Evolutionary conservation across 2,888 invertebrate species (phyloP), one percentile per base, ranked within the genome.

Genomic region (Amphimallon solstitiale): DNA sequence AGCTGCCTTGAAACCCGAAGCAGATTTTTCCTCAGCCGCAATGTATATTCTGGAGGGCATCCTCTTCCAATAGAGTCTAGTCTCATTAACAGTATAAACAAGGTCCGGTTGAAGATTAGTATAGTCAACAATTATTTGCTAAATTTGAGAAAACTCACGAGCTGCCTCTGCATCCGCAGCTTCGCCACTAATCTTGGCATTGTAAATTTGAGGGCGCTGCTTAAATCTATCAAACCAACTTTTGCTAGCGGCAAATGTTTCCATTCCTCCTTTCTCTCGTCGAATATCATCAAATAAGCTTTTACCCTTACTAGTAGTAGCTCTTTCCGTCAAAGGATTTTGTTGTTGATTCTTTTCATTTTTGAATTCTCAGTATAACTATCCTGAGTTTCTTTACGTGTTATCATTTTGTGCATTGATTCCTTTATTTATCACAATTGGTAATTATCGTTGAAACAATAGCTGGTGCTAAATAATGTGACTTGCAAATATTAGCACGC

Each of bases 1-100:
- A 10, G 48, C 48, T 21, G 48, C 15, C 23, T 48, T 48, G n/a
- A 48, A 48, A 19, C 15, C 48, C 19, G 48, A 21, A 48, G 15
- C 15, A 4, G 5, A 6, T 9, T 21, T 7, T 14, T 48, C 48
- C 23, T 48, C 15, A 6, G 14, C 2, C 7, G 15, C 19, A 48
- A 48, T 9, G 23, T 19, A 48, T n/a, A 17, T 48, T 14, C 15
- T 48, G 19, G 15, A 48, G 19, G 15, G 48, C 48, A 48, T 19
- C 6, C 3, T 48, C 9, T 48, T 48, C 48, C 48, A 48, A 48
- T 48, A 48, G 15, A 48, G 15, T 3, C 48, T 17, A 3, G 48
- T 48, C n/a, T 48, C 48, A 48, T 48, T 17, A 48, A 48, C 4
- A 48, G n/a, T 38, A 10, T n/a, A 38, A 7, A 10, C 38, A 38